Evolutionary conservation across 1,140 invertebrate genomes (phyloP).

Genomic region (Bacillus rossius): DNA sequence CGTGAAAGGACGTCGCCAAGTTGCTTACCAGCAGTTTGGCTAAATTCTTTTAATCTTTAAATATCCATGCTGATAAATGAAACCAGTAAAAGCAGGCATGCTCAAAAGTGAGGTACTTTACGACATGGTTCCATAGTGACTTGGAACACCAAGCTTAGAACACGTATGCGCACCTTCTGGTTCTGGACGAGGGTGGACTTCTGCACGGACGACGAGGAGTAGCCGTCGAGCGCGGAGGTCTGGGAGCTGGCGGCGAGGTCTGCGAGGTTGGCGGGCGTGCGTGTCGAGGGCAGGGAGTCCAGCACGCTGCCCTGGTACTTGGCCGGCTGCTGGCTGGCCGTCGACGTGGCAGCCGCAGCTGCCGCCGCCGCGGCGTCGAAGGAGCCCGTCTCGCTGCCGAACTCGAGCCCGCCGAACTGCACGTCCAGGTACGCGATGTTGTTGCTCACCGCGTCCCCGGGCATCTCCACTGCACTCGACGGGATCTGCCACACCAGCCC

Average conservation of each 20-base stretch:
- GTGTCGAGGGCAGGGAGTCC: conserved; percentile 5
- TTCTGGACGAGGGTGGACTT: conserved; percentile 2
- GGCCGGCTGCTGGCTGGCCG: not conserved
- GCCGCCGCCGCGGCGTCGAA: conserved; percentile 7
- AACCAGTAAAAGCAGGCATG: too few species aligned
- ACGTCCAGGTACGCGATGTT: conserved; percentile 78
- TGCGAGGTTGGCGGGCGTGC: conserved; percentile 1
- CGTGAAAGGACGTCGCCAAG: too few species aligned
- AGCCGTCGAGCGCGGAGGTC: conserved; percentile 6
- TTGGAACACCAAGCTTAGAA: too few species aligned
- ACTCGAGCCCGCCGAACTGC: conserved; percentile 89
- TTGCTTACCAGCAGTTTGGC: too few species aligned
- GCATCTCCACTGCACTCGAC: conserved; percentile 92
- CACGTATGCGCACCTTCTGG: conserved; percentile 10
- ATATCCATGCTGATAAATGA: too few species aligned
- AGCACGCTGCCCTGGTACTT: conserved; percentile 11
- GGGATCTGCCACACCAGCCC: conserved; percentile 61
- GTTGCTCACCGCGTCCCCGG: conserved; percentile 67
- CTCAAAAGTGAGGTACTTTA: too few species aligned
- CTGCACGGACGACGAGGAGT: conserved; percentile 4
- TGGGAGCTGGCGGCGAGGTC: conserved; percentile 5
- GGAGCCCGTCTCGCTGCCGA: conserved; percentile 56
- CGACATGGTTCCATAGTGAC: too few species aligned
- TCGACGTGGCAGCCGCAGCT: too few species aligned
- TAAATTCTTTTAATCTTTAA: too few species aligned